phyloP scores from a whole-genome alignment of 2,797 vertebrate genomes.

The Pangasius mekongensis region DNA sequence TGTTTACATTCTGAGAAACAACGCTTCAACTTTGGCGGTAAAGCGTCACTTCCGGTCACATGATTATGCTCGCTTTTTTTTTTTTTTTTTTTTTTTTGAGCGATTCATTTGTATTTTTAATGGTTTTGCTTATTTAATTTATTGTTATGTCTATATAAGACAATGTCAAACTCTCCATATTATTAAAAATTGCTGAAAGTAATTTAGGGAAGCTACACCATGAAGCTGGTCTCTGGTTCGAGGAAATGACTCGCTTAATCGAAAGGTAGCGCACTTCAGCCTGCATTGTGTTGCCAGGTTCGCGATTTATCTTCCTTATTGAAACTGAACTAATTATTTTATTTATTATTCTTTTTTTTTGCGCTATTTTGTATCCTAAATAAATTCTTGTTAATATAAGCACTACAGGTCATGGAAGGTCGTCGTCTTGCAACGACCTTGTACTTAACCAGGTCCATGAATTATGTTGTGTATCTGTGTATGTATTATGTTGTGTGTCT shows the following conservation, averaged over 20 bases:
- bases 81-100: too few relatives aligned
- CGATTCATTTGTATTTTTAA: background rate
- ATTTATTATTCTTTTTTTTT: background rate
- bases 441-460: background rate
- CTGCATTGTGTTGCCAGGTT: conserved; percentile 11
- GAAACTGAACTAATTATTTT: background rate
- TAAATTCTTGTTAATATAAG: background rate
- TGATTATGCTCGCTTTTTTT: background rate
- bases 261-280: background rate
- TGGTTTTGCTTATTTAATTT: background rate
- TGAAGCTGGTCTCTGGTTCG: too few relatives aligned
- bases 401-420: too few relatives aligned
- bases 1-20: conserved; percentile 5
- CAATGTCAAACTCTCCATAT: background rate
- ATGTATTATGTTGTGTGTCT: background rate
- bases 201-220: background rate
- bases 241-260: background rate
- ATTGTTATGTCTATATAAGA: background rate
- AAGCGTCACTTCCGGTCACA: conserved; percentile 38
- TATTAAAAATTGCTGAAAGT: background rate
- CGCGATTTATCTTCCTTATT: too few relatives aligned
- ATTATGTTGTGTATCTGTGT: too few relatives aligned
- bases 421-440: too few relatives aligned
- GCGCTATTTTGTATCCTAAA: background rate
- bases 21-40: conserved; percentile 50